These are phyloP conservation scores for Tetrax tetrax DNA, from an alignment of 2,113 vertebrate species.

Conservation along the genomic window DNA sequence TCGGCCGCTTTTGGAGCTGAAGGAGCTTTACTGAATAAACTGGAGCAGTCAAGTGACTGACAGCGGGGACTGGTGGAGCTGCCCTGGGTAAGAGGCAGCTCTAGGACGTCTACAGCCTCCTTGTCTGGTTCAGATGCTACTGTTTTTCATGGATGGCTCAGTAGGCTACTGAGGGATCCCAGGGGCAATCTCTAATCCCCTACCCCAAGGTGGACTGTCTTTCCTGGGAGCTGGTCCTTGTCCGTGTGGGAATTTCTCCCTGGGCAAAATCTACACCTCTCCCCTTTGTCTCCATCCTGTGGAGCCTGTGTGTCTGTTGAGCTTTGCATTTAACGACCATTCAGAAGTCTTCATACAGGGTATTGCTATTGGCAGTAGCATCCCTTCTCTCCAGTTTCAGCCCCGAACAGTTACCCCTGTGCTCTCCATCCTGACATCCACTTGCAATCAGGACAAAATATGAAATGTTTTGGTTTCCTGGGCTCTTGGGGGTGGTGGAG, in stretches of 20 bases:
- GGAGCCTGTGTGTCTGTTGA: neutral
- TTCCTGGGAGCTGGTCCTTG: neutral
- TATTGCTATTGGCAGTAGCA: neutral
- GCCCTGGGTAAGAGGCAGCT: neutral
- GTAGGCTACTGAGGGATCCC: neutral
- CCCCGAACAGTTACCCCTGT: neutral
- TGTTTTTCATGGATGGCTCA: neutral
- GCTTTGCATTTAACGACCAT: neutral
- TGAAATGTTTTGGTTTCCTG: neutral
- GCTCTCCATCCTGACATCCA: neutral
- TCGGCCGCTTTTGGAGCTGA: accelerated
- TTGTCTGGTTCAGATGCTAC: accelerated
- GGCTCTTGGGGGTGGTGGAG: neutral
- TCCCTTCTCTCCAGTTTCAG: neutral
- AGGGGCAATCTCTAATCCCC: neutral
- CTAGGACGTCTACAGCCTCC: neutral
- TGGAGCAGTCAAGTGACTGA: neutral
- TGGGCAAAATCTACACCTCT: neutral
- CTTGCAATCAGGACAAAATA: neutral
- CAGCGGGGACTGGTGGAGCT: neutral
- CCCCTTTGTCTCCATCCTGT: neutral
- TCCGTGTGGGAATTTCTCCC: neutral
- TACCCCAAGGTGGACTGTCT: neutral
- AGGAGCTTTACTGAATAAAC: slow-evolving; percentile 13
- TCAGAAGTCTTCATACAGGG: neutral